These are phyloP conservation scores for Echinops telfairi DNA, from an alignment of 2,113 vertebrate genomes.

Conservation along the genomic window DNA sequence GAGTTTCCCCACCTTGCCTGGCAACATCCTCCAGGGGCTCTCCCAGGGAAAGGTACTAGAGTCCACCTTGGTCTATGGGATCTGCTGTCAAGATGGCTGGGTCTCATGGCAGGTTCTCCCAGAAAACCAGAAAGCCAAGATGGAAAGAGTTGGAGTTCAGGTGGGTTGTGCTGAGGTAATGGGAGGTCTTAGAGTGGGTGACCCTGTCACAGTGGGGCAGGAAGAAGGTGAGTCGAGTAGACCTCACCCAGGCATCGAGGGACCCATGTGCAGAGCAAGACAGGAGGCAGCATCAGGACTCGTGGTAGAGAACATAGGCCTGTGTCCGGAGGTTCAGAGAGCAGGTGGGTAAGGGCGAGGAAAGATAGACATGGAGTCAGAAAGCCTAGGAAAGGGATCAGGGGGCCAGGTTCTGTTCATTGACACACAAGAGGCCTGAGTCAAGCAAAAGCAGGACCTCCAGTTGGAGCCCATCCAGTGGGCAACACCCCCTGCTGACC, in stretches of 20 bases:
- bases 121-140: neutral
- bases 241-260: neutral
- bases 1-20: too few relatives aligned
- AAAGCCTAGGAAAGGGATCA: neutral
- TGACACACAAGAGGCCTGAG: neutral
- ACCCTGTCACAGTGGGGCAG: neutral
- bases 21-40: neutral
- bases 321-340: neutral
- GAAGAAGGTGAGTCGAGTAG: neutral
- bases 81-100: neutral
- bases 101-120: too few relatives aligned
- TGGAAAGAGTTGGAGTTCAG: neutral
- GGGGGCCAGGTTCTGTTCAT: neutral
- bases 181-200: too few relatives aligned
- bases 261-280: neutral
- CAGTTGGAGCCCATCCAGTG: too few relatives aligned
- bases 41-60: neutral
- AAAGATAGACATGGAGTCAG: neutral
- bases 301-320: neutral
- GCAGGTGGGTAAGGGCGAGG: neutral
- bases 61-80: neutral
- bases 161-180: too few relatives aligned
- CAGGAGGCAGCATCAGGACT: rapidly evolving
- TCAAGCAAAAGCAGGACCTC: neutral
- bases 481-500: rapidly evolving